phyloP scores from a whole-genome alignment of 2,888 invertebrate species.

The Cenopis cana region DNA sequence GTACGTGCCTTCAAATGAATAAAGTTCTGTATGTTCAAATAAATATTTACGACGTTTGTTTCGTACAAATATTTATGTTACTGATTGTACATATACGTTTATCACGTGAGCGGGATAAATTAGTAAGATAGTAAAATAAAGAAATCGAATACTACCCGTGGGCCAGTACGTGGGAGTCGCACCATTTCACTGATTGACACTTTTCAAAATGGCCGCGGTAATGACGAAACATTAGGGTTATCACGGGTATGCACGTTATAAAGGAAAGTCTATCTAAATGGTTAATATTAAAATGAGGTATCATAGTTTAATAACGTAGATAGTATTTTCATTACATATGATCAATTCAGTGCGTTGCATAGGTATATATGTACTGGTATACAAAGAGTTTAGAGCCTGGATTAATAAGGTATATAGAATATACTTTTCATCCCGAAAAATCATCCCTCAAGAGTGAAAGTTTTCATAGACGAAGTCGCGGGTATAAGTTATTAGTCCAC shows the following conservation, averaged over 20 bases:
- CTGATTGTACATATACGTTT: not conserved
- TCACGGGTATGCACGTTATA: conserved; percentile 20
- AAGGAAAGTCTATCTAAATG: conserved; percentile 16
- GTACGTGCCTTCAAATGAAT: too few species aligned
- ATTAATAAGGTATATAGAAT: too few species aligned
- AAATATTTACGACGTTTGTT: too few species aligned
- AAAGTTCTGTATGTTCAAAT: too few species aligned
- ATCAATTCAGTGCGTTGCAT: not conserved
- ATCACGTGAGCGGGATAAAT: conserved; percentile 1
- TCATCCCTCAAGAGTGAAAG: not conserved
- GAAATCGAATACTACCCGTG: conserved; percentile 23
- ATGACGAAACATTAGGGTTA: conserved; percentile 37
- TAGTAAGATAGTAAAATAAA: conserved; percentile 38
- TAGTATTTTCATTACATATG: conserved; percentile 26
- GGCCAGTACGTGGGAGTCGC: conserved; percentile 35
- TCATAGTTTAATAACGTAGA: conserved; percentile 16
- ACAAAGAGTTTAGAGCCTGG: too few species aligned
- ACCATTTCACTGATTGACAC: conserved; percentile 43
- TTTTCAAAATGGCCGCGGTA: conserved; percentile 38
- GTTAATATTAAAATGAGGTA: conserved; percentile 32
- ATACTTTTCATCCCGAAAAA: too few species aligned
- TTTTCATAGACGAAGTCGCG: too few species aligned
- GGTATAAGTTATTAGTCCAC: not conserved
- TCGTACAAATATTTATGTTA: too few species aligned
- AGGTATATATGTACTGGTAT: too few species aligned